Evolutionary conservation across 92 coral and sea anemone genomes (phyloP).

Genomic region (Hydrozoanthus gracilis): DNA sequence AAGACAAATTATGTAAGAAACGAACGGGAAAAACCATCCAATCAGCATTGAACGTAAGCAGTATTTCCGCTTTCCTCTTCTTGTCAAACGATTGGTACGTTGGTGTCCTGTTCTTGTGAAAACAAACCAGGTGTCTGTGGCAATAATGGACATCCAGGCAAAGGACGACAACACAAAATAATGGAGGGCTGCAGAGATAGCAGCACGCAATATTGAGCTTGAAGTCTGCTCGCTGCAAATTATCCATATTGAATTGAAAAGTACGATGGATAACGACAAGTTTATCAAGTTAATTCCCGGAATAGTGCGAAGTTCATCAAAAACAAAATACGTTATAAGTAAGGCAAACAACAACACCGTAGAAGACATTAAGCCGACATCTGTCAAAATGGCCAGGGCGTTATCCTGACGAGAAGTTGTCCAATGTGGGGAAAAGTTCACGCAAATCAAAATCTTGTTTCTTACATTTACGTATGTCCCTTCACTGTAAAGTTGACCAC

Average conservation of each 20-base stretch:
- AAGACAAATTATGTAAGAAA: constrained; percentile 52
- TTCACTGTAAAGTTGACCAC: background rate
- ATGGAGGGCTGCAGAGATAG: constrained; percentile 50
- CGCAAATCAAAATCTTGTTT: constrained; percentile 58
- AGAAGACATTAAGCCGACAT: constrained; percentile 55
- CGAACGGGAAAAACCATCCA: constrained; percentile 67
- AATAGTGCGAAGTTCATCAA: constrained; percentile 63
- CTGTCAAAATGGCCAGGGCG: constrained; percentile 3
- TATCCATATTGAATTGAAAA: constrained; percentile 60
- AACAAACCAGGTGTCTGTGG: constrained; percentile 63
- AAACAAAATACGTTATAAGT: constrained; percentile 52
- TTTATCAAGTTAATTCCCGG: constrained; percentile 68
- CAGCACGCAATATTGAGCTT: constrained; percentile 25
- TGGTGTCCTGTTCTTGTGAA: constrained; percentile 48
- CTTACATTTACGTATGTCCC: constrained; percentile 38
- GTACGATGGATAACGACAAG: constrained; percentile 40
- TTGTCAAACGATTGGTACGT: constrained; percentile 18
- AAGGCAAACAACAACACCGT: constrained; percentile 37
- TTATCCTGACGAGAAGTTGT: background rate
- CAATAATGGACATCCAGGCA: constrained; percentile 42
- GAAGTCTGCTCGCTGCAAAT: constrained; percentile 45
- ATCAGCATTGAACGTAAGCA: constrained; percentile 48
- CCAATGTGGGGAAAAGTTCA: background rate
- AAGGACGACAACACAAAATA: constrained; percentile 52
- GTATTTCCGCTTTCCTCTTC: constrained; percentile 50